Evolutionary conservation across 2,888 invertebrate species (phyloP).

Genomic region (Callinectes sapidus): DNA sequence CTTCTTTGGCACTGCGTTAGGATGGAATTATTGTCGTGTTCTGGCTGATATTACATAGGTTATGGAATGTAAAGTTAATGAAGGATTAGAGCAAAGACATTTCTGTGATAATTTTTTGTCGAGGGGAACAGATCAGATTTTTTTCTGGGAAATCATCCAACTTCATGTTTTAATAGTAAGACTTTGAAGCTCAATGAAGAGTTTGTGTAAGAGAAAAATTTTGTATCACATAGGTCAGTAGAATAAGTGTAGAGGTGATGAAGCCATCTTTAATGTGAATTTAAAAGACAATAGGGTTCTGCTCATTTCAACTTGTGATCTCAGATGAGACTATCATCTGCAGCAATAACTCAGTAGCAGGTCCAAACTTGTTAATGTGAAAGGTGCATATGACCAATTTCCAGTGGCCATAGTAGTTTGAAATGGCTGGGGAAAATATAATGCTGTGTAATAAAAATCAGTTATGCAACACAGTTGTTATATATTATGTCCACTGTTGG

Average conservation of each 20-base stretch:
- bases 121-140: slow-evolving; percentile 8
- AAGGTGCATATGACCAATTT: neutral
- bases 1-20: neutral
- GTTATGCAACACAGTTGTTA: neutral
- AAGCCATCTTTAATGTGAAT: neutral
- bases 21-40: neutral
- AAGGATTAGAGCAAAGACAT: neutral
- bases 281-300: slow-evolving; percentile 16
- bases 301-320: slow-evolving; percentile 21
- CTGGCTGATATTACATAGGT: neutral
- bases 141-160: neutral
- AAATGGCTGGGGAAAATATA: neutral
- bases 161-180: neutral
- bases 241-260: neutral
- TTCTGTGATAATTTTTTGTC: slow-evolving; percentile 15
- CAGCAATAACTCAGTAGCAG: slow-evolving; percentile 2
- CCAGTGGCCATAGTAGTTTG: neutral
- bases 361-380: slow-evolving; percentile 8
- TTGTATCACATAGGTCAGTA: slow-evolving; percentile 16
- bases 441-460: slow-evolving; percentile 3
- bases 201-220: neutral
- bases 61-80: neutral
- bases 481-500: neutral
- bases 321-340: neutral
- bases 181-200: neutral